A percentile compares a stretch with the other conserved stretches of the same genome.
Conservation (phyloP, 2,888 invertebrate species). For the Pristionchus japonicus region DNA sequence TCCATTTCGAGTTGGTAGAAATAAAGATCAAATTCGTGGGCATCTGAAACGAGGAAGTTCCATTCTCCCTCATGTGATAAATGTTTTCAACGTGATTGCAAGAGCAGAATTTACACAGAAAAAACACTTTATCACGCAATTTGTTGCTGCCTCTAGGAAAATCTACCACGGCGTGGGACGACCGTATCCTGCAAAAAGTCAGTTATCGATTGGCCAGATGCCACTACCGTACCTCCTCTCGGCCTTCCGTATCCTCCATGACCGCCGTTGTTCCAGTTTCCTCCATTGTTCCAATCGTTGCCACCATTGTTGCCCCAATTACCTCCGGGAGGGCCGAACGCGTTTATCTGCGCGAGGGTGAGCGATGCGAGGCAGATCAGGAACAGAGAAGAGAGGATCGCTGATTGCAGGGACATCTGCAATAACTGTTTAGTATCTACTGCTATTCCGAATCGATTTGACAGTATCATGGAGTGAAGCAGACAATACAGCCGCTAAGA, state of each 20-base stretch:
- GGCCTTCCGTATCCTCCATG: background rate
- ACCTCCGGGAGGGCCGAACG: background rate
- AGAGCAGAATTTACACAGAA: too few species aligned
- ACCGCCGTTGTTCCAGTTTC: conserved; percentile 1
- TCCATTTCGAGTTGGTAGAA: too few species aligned
- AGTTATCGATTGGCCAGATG: background rate
- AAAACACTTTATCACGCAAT: background rate
- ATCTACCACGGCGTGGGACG: background rate
- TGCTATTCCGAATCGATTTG: too few species aligned
- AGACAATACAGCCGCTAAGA: background rate
- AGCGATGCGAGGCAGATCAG: background rate
- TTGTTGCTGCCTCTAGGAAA: background rate
- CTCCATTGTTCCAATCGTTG: conserved; percentile 9
- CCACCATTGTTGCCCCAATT: background rate
- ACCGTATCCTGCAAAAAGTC: background rate
- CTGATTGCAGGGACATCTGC: background rate
- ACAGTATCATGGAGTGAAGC: too few species aligned
- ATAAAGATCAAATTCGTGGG: too few species aligned
- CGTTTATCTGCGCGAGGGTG: background rate
- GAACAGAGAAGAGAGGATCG: background rate
- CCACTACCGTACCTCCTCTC: background rate
- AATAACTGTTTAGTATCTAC: background rate
- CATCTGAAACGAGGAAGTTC: too few species aligned
- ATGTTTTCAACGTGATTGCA: too few species aligned
- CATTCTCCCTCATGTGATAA: too few species aligned